phyloP scores from a whole-genome alignment of 1,140 invertebrate species.

The Nymphalis io region DNA sequence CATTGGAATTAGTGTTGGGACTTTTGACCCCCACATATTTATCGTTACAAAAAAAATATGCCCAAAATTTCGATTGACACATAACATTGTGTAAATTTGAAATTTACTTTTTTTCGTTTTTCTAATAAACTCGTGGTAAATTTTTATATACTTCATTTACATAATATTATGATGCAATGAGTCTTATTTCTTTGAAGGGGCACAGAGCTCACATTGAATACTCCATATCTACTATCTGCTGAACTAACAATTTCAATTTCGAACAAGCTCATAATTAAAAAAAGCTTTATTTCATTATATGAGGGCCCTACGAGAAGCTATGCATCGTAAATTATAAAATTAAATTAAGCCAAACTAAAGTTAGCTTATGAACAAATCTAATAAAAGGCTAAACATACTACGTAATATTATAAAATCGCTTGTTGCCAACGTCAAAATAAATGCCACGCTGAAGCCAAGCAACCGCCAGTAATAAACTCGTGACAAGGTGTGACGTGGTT shows the following conservation, averaged over 20 bases:
- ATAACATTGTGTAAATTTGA: too few species aligned
- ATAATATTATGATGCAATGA: too few species aligned
- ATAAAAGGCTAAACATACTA: neutral
- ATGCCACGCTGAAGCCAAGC: constrained; percentile 1
- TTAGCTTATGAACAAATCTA: too few species aligned
- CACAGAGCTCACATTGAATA: too few species aligned
- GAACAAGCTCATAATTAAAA: too few species aligned
- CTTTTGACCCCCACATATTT: constrained; percentile 4
- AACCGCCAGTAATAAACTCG: constrained; percentile 4
- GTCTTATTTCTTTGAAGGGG: too few species aligned
- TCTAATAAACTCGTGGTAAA: too few species aligned
- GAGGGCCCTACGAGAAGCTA: neutral
- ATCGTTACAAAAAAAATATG: neutral
- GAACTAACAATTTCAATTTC: too few species aligned
- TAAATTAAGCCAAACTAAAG: neutral
- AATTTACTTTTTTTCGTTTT: too few species aligned
- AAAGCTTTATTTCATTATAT: neutral
- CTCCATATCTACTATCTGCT: too few species aligned
- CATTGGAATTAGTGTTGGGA: constrained; percentile 20
- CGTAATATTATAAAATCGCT: neutral
- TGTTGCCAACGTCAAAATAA: neutral
- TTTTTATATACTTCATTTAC: too few species aligned
- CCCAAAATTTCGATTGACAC: too few species aligned
- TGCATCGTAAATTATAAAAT: neutral
- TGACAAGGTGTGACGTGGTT: constrained; percentile 29